Evolutionary conservation across 2,113 vertebrate species (phyloP).

Genomic region (Sigmodon hispidus): DNA sequence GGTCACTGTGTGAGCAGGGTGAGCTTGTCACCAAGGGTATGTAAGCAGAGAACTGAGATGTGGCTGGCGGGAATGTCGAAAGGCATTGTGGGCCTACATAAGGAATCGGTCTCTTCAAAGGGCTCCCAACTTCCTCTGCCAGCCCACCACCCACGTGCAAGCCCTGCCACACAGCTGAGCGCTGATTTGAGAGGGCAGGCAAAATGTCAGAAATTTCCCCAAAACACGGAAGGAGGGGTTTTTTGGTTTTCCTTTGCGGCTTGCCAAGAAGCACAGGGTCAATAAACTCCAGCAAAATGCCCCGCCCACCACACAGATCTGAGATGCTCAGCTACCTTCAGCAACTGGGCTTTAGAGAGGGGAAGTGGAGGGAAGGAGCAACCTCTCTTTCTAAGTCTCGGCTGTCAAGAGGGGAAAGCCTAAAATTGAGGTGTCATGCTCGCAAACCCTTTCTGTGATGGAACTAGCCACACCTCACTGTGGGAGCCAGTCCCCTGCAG

Average conservation of each 20-base stretch:
- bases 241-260: constrained; percentile 57
- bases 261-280: constrained; percentile 63
- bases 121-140: constrained; percentile 28
- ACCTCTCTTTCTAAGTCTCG: not conserved
- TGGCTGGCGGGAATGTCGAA: not conserved
- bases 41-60: not conserved
- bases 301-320: constrained; percentile 12
- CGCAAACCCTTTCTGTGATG: not conserved
- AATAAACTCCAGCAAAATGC: constrained; percentile 77
- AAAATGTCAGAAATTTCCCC: constrained; percentile 81
- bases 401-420: not conserved
- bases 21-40: not conserved
- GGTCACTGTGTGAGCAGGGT: not conserved
- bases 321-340: not conserved
- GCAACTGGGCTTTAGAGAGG: not conserved
- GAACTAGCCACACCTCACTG: not conserved
- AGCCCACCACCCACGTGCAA: not conserved
- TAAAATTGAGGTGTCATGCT: not conserved
- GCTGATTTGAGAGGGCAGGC: not conserved
- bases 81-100: not conserved
- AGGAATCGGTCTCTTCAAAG: constrained; percentile 56
- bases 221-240: constrained; percentile 50
- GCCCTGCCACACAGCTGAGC: not conserved
- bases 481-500: not conserved
- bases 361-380: fast-evolving